These are phyloP conservation scores for Cynocephalus volans DNA, from an alignment of 2,113 vertebrate species.

Conservation along the genomic window DNA sequence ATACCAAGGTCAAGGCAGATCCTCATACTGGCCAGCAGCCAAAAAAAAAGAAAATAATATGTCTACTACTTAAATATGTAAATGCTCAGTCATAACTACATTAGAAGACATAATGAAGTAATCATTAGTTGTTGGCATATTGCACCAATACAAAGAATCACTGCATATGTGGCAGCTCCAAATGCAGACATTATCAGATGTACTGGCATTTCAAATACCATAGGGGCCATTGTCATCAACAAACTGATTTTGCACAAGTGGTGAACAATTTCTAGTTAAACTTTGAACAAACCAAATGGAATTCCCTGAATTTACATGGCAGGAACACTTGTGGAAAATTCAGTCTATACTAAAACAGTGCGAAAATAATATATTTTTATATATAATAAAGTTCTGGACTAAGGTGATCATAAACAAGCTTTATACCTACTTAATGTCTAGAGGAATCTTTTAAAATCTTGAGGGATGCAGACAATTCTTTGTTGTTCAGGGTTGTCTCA, in stretches of 20 bases:
- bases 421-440: not conserved
- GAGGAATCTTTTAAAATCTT: not conserved
- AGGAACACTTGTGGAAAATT: not conserved
- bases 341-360: not conserved
- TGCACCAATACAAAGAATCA: not conserved
- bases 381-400: not conserved
- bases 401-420: not conserved
- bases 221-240: not conserved
- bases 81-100: not conserved
- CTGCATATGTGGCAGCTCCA: not conserved
- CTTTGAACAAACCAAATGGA: not conserved
- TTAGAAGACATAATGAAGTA: not conserved
- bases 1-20: too few species aligned
- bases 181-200: not conserved
- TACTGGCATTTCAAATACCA: not conserved
- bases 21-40: too few species aligned
- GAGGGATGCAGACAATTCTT: not conserved
- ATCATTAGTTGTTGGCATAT: not conserved
- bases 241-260: not conserved
- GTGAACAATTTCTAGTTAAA: not conserved
- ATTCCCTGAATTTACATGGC: not conserved
- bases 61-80: not conserved
- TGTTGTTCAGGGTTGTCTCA: not conserved
- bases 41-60: not conserved
- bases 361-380: not conserved